Conservation (phyloP, 1,140 invertebrate genomes). For the Caenorhabditis latens region DNA sequence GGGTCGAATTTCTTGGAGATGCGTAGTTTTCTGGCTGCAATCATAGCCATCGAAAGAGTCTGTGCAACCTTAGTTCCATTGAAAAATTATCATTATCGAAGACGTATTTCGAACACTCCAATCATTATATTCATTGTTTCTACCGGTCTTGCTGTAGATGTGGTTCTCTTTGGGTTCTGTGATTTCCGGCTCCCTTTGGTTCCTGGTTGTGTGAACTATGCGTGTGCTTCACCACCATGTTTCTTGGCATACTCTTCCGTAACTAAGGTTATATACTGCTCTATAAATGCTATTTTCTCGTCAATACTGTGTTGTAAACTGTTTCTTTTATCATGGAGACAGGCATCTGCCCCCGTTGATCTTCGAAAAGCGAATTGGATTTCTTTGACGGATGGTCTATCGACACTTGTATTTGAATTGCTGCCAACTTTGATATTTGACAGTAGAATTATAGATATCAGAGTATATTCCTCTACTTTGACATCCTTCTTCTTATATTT, state of each 20-base stretch:
- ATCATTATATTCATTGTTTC: not conserved
- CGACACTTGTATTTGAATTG: not conserved
- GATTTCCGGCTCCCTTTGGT: not conserved
- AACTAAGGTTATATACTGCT: not conserved
- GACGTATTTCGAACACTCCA: not conserved
- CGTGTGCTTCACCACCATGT: not conserved
- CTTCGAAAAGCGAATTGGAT: not conserved
- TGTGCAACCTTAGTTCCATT: not conserved
- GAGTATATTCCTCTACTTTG: not conserved
- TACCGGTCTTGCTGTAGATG: not conserved
- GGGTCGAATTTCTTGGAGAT: not conserved
- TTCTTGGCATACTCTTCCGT: not conserved
- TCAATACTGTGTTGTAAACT: not conserved
- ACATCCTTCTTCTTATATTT: not conserved
- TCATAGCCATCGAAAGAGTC: slow-evolving; percentile 8
- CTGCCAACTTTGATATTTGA: slow-evolving; percentile 12
- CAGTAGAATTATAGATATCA: not conserved
- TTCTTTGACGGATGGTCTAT: slow-evolving; percentile 9
- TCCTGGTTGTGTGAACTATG: not conserved
- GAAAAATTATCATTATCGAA: slow-evolving; percentile 12
- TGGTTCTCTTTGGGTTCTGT: slow-evolving; percentile 13
- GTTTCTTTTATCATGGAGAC: not conserved
- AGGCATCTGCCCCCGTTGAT: not conserved
- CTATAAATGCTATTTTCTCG: not conserved
- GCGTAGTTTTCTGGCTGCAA: slow-evolving; percentile 6